Base-by-base conservation (phyloP, 2,113 vertebrate genomes). In the Corydoras maculifer region DNA sequence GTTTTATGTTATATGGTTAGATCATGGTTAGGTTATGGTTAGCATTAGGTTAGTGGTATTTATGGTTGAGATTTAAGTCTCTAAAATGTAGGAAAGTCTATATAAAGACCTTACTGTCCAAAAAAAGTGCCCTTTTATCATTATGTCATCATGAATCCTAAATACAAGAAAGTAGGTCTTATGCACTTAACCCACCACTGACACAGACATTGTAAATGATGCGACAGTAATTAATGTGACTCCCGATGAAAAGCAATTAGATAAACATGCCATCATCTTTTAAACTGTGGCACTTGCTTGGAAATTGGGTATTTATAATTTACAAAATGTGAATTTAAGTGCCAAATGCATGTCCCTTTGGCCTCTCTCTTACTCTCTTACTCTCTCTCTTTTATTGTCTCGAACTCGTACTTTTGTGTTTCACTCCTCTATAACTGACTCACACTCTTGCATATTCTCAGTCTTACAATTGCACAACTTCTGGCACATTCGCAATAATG, bases 301-400 rank as follows among this genome's bases (percentile, higher is more conserved):
- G 35, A 43, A 58, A 68, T 62, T 32, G 49, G n/a, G 35, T 68
- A 59, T 70, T 71, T 58, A 58, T 66, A 61, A 62, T 61, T 32
- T 61, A 67, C 53, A 15, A 35, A 73, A 68, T 75, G 58, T 64
- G 73, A 68, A 78, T 78, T 75, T 29, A 78, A 68, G 66, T 62
- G 58, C 76, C 72, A 70, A 68, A 63, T 78, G 69, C 53, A 69
- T 61, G 57, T 60, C 25, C 30, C 64, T 60, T 35, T 58, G 43
- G 50, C 35, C 58, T 72, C 13, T 29, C 59, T 62, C 60, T 69
- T 58, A 72, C 35, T 65, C 63, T 78, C 68, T 49, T 43, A 18
- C 64, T 18, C n/a, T 72, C 61, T 29, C 18, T 25, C 18, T 25
- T 25, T 25, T 25, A 25, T 25, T 25, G 30, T 58, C 29, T 58